Conservation (phyloP, 1,140 invertebrate species). For the Cheumatopsyche charites region DNA sequence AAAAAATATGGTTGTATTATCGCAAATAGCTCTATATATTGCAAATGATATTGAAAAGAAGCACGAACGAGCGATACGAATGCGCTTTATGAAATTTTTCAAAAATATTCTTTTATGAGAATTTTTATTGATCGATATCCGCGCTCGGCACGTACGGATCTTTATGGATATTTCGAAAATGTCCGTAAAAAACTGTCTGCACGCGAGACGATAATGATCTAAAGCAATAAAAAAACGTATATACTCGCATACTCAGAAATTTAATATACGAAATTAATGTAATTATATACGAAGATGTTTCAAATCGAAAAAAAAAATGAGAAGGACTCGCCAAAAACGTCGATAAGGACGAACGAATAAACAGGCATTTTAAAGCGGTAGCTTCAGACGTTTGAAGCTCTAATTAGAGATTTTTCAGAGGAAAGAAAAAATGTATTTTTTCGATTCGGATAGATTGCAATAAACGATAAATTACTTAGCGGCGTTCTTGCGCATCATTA, state of each 20-base stretch:
- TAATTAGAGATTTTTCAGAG: background rate
- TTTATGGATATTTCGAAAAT: slow-evolving; percentile 20
- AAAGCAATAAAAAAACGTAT: background rate
- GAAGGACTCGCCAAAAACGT: too few relatives aligned
- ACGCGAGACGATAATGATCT: slow-evolving; percentile 18
- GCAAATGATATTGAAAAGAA: slow-evolving; percentile 10
- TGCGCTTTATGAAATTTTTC: background rate
- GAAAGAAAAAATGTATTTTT: background rate
- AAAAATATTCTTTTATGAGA: too few relatives aligned
- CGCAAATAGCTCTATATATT: slow-evolving; percentile 3
- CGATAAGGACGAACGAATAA: too few relatives aligned
- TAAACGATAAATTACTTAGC: slow-evolving; percentile 15
- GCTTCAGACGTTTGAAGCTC: background rate
- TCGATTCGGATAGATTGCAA: background rate
- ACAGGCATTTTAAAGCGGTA: background rate
- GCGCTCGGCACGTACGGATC: background rate
- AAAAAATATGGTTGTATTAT: slow-evolving; percentile 9
- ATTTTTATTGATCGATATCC: slow-evolving; percentile 1
- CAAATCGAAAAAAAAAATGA: too few relatives aligned
- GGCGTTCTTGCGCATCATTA: slow-evolving; percentile 1
- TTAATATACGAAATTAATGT: too few relatives aligned
- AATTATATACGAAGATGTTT: too few relatives aligned
- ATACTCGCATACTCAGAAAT: too few relatives aligned
- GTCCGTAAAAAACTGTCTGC: background rate
- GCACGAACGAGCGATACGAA: too few relatives aligned